Percentiles rank a stretch among this genome's conserved stretches.
These are phyloP conservation scores for Cryptocheilus praepositus DNA, from an alignment of 2,888 invertebrate genomes.

Conservation along the genomic window DNA sequence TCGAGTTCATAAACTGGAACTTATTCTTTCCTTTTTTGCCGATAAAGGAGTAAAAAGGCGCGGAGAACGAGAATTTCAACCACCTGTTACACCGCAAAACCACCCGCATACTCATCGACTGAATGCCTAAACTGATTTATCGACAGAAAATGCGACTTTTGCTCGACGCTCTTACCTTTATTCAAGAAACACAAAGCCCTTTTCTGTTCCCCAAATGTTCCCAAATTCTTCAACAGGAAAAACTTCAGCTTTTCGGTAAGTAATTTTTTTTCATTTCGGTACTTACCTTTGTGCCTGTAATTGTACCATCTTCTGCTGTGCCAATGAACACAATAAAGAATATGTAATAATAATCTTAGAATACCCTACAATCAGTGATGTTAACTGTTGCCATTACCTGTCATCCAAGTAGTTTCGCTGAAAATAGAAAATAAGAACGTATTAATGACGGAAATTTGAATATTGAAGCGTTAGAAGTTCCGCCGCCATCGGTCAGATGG, in stretches of 20 bases:
- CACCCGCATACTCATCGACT: constrained; percentile 64
- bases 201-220: too few relatives aligned
- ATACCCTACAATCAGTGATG: too few relatives aligned
- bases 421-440: neutral
- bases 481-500: constrained; percentile 27
- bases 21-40: constrained; percentile 70
- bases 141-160: constrained; percentile 63
- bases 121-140: constrained; percentile 69
- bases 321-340: too few relatives aligned
- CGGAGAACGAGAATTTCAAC: constrained; percentile 71
- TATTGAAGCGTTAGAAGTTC: constrained; percentile 7
- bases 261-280: too few relatives aligned
- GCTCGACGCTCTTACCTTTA: constrained; percentile 43
- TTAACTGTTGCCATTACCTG: too few relatives aligned
- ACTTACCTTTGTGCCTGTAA: too few relatives aligned
- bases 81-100: constrained; percentile 72
- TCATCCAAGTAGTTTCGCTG: too few relatives aligned
- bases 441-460: constrained; percentile 9
- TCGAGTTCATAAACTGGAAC: constrained; percentile 70
- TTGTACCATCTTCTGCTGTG: too few relatives aligned
- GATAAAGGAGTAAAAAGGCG: constrained; percentile 71
- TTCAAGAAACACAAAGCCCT: constrained; percentile 21
- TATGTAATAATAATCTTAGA: too few relatives aligned
- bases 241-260: too few relatives aligned
- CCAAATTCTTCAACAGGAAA: too few relatives aligned